Evolutionary conservation across 2,797 vertebrate genomes (phyloP), one percentile per base, ranked within the genome.

Genomic region (Tenualosa ilisha): DNA sequence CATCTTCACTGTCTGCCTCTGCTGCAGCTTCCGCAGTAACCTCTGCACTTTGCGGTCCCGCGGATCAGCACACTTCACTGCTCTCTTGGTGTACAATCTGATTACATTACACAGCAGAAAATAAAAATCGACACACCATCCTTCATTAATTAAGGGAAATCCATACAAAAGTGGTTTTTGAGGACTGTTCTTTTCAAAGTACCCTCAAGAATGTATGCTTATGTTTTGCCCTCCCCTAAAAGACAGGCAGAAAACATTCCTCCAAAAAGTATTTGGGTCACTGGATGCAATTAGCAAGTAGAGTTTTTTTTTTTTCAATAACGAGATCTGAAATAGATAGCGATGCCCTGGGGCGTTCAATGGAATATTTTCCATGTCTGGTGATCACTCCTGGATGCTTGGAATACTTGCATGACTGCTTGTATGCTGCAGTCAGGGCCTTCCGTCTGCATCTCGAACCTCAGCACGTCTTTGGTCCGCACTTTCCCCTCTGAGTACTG

Each of bases 331-430:
- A 79, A 79, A 46, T 79, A 79, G 72, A 79, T 88, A 91, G 90
- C 88, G 92, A 91, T 91, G 90, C 90, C 89, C 89, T 90, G 85
- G 83, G 85, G 88, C 92, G 92, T 92, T 83, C 46, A 93, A 91
- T 92, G 89, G 89, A 91, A 93, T 92, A 93, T 92, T 95, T 95
- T 94, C 91, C 92, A 90, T 91, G 92, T 91, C 92, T 94, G 90
- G 88, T 91, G 65, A 31, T 37, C 5, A 13, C 72, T 88, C 81
- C 49, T 65, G 86, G 87, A 95, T 93, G 91, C 91, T 92, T 94
- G 93, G 88, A 96, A 96, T 96, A 96, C 96, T 96, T 95, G 94
- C 96, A 96, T 96, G 93, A 96, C 95, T 87, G 96, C 96, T 92
- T 93, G 94, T 95, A 96, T 96, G 91, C 94, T 96, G 95, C 96